phyloP scores from a whole-genome alignment of 2,888 invertebrate genomes.

The Dynastes maya region DNA sequence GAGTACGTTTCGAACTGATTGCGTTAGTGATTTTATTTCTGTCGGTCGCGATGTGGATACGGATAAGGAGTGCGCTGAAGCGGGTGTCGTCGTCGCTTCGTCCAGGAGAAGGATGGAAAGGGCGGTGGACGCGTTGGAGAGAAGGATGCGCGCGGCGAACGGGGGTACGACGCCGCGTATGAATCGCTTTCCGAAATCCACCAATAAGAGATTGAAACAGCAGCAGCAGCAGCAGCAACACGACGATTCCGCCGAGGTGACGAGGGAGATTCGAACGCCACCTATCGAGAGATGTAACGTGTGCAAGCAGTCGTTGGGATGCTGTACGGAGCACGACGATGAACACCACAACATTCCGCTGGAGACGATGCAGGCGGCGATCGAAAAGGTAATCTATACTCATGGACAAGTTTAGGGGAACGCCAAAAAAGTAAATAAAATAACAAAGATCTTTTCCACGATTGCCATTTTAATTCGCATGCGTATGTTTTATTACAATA shows the following conservation, averaged over 20 bases:
- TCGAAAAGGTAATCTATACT: not conserved
- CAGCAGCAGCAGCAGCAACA: not conserved
- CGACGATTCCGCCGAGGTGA: not conserved
- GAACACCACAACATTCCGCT: conserved; percentile 41
- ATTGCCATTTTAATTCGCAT: too few species aligned
- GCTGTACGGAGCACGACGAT: not conserved
- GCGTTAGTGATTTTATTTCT: conserved; percentile 11
- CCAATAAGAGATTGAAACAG: conserved; percentile 43
- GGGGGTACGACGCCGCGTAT: conserved; percentile 10
- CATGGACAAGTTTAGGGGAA: too few species aligned
- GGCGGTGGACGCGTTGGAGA: not conserved
- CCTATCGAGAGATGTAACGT: too few species aligned
- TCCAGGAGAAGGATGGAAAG: not conserved
- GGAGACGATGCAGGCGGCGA: conserved; percentile 41
- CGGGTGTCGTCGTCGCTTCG: not conserved
- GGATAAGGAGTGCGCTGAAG: conserved; percentile 17
- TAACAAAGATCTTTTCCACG: too few species aligned
- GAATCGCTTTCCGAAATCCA: conserved; percentile 40
- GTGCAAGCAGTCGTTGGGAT: too few species aligned
- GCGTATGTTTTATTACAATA: too few species aligned
- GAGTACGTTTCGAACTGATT: conserved; percentile 27
- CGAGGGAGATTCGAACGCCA: not conserved
- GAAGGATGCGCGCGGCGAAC: not conserved
- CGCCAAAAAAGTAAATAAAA: too few species aligned
- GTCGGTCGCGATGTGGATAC: conserved; percentile 4